Evolutionary conservation across 2,113 vertebrate species (phyloP).

Genomic region (Sander vitreus): DNA sequence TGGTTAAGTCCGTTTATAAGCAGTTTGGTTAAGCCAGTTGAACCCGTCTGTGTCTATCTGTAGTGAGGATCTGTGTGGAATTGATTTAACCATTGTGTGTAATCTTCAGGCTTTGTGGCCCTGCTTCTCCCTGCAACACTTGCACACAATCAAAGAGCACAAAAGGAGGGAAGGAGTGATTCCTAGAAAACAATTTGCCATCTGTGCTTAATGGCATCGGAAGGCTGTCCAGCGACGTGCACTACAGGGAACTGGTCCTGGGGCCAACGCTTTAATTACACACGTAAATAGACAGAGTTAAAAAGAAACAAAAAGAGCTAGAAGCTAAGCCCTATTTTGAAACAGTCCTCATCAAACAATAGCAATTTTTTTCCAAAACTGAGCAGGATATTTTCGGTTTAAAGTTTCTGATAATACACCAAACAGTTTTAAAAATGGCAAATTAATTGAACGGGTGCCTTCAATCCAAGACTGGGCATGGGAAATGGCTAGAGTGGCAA

Average conservation of each 20-base stretch:
- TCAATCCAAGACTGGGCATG: no score
- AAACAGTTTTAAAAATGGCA: background rate
- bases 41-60: background rate
- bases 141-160: slow-evolving; percentile 25
- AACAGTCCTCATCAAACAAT: background rate
- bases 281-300: slow-evolving; percentile 12
- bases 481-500: no score
- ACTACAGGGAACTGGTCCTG: slow-evolving; percentile 30
- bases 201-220: slow-evolving; percentile 66
- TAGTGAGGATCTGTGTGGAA: background rate
- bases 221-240: slow-evolving; percentile 53
- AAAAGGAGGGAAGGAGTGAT: slow-evolving; percentile 39
- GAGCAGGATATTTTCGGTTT: background rate
- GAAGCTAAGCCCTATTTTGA: background rate
- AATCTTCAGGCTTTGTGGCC: background rate
- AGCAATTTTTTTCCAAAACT: background rate
- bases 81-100: background rate
- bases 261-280: slow-evolving; percentile 63
- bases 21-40: no score
- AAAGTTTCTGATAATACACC: background rate
- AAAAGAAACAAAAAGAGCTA: slow-evolving; percentile 14
- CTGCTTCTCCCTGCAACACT: slow-evolving; percentile 4
- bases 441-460: background rate
- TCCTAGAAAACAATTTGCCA: slow-evolving; percentile 69
- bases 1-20: no score